phyloP scores from a whole-genome alignment of 2,888 invertebrate genomes.

The Microdon myrmicae region DNA sequence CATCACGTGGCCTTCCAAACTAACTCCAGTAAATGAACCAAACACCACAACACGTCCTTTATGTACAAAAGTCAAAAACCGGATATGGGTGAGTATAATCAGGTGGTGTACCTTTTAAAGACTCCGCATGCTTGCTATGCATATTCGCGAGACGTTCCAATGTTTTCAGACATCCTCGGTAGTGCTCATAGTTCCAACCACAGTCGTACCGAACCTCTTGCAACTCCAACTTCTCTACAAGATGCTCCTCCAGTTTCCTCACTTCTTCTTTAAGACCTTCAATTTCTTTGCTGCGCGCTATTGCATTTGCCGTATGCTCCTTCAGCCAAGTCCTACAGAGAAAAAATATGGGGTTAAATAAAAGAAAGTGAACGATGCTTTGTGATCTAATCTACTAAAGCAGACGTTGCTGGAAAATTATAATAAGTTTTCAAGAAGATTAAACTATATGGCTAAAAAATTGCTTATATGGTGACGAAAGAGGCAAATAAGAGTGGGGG shows the following conservation, averaged over 20 bases:
- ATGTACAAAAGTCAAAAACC: slow-evolving; percentile 55
- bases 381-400: too few species aligned
- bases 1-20: slow-evolving; percentile 88
- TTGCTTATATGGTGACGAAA: too few species aligned
- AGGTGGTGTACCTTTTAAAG: slow-evolving; percentile 75
- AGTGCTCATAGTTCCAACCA: slow-evolving; percentile 90
- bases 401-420: too few species aligned
- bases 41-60: slow-evolving; percentile 83
- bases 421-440: too few species aligned
- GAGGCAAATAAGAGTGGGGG: too few species aligned
- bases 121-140: slow-evolving; percentile 76
- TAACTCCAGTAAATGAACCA: slow-evolving; percentile 90
- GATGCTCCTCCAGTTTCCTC: slow-evolving; percentile 63
- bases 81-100: not conserved
- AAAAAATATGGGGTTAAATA: not conserved
- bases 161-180: slow-evolving; percentile 88
- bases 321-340: slow-evolving; percentile 75
- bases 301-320: slow-evolving; percentile 76
- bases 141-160: slow-evolving; percentile 80
- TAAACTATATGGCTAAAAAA: too few species aligned
- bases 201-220: slow-evolving; percentile 79
- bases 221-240: slow-evolving; percentile 68
- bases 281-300: slow-evolving; percentile 73
- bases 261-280: slow-evolving; percentile 81
- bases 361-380: too few species aligned